Percentiles rank a stretch among this genome's conserved stretches.
Conservation (phyloP, 2,888 invertebrate species). For the Craniophora ligustri region DNA sequence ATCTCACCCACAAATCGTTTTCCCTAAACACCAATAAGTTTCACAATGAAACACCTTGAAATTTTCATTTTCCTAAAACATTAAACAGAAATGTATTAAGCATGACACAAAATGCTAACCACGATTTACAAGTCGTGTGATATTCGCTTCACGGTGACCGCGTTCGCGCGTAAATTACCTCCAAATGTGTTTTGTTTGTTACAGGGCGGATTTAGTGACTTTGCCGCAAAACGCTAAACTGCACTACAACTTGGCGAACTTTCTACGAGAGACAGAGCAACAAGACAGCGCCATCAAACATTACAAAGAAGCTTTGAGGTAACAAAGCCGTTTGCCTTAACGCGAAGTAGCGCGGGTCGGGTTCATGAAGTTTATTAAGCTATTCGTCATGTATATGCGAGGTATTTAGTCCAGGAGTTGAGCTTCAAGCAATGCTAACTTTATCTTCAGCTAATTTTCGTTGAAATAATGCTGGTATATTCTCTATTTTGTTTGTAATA, state of each 20-base stretch:
- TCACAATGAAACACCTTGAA: constrained; percentile 34
- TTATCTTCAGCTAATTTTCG: constrained; percentile 28
- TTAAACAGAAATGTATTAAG: constrained; percentile 52
- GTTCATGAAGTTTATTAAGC: constrained; percentile 48
- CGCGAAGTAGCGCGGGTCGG: constrained; percentile 43
- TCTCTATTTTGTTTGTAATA: background rate
- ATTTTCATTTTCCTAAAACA: constrained; percentile 57
- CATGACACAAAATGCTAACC: constrained; percentile 50
- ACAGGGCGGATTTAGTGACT: constrained; percentile 93
- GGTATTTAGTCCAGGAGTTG: constrained; percentile 36
- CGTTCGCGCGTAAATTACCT: constrained; percentile 71
- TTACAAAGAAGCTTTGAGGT: constrained; percentile 95
- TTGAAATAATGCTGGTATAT: constrained; percentile 22
- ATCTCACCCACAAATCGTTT: constrained; percentile 46
- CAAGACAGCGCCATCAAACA: constrained; percentile 92
- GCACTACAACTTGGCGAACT: constrained; percentile 97
- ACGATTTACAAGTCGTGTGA: constrained; percentile 63
- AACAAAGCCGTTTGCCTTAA: constrained; percentile 67
- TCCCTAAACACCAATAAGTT: constrained; percentile 47
- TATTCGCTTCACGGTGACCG: constrained; percentile 63
- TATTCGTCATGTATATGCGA: constrained; percentile 54
- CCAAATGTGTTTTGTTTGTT: constrained; percentile 83
- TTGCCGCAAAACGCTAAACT: constrained; percentile 96
- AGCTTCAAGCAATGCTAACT: constrained; percentile 30
- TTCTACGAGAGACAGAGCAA: constrained; percentile 92